Base-by-base conservation (phyloP, 2,888 invertebrate genomes). In the Megastigmus dorsalis region DNA sequence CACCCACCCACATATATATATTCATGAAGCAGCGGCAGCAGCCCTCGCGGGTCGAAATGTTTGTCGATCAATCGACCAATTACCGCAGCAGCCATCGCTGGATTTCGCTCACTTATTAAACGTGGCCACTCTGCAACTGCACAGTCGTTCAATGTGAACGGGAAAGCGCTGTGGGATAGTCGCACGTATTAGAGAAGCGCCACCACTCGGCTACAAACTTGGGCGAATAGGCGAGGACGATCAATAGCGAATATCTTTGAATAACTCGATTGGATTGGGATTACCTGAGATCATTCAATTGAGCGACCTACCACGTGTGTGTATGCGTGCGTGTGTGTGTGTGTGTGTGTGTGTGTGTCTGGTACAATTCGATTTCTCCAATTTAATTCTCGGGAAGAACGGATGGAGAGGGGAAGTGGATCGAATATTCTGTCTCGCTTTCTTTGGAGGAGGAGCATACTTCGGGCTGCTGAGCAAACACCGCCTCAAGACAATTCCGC, bases 381-480 rank as follows among this genome's bases (percentile, higher is more conserved):
- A 72, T 72, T 57, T 59, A 50, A 72, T 72, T 72, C 57, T 18
- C 13, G 45, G 38, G 30, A n/a, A n/a, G n/a, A n/a, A n/a, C n/a
- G n/a, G n/a, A n/a, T n/a, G n/a, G n/a, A n/a, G n/a, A 18, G 18
- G 28, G 28, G 38, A 33, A 2, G 0, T 33, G 36, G 23, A 33
- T 63, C 36, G 38, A 50, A 55, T 65, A 41, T 50, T 65, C 50
- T 30, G 7, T 36, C n/a, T 20, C 15, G 4, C n/a, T n/a, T n/a
- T 5, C n/a, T 1, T n/a, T 36, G 38, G 59, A 43, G 13, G 28
- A 15, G 3, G 63, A 43, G 30, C 55, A 65, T 65, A 65, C 54
- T 65, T 66, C 45, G n/a, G 66, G 67, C 54, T 45, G 76, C 60
- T 62, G 43, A 71, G 63, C 33, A 70, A 70, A 71, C 70, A 63